These are phyloP conservation scores for Mesembrinibis cayennensis DNA, from an alignment of 2,113 vertebrate species.

Conservation along the genomic window DNA sequence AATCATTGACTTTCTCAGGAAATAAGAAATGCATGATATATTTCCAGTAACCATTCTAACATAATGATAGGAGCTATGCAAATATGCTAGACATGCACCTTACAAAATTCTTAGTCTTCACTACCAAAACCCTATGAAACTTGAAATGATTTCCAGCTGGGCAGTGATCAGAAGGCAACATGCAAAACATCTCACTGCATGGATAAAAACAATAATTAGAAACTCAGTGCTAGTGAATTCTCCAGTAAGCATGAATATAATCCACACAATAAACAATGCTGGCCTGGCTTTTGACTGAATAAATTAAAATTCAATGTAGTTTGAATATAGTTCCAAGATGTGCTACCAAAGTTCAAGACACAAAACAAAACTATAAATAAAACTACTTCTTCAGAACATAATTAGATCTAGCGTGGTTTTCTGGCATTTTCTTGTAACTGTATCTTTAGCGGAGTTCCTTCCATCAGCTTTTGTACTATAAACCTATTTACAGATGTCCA, in stretches of 20 bases:
- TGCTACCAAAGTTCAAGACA: constrained; percentile 65
- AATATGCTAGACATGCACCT: background rate
- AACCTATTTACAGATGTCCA: background rate
- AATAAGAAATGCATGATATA: background rate
- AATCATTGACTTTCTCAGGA: background rate
- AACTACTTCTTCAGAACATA: constrained; percentile 31
- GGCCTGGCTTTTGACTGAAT: constrained; percentile 72
- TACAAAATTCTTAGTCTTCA: constrained; percentile 14
- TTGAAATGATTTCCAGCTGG: constrained; percentile 58
- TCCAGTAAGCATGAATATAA: constrained; percentile 69
- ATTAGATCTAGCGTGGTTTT: background rate
- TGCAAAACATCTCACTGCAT: constrained; percentile 64
- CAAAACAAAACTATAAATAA: constrained; percentile 53
- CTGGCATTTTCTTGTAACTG: background rate
- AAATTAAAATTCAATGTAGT: constrained; percentile 71
- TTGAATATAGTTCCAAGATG: constrained; percentile 70
- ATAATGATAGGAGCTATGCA: background rate
- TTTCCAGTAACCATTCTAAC: background rate
- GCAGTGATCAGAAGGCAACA: constrained; percentile 64
- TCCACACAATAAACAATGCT: constrained; percentile 67
- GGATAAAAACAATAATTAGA: constrained; percentile 72
- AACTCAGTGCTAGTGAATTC: constrained; percentile 70
- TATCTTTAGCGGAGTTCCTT: background rate
- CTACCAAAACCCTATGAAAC: constrained; percentile 49
- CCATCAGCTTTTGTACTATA: background rate